phyloP scores from a whole-genome alignment of 2,113 vertebrate species.

The Acanthisitta chloris region DNA sequence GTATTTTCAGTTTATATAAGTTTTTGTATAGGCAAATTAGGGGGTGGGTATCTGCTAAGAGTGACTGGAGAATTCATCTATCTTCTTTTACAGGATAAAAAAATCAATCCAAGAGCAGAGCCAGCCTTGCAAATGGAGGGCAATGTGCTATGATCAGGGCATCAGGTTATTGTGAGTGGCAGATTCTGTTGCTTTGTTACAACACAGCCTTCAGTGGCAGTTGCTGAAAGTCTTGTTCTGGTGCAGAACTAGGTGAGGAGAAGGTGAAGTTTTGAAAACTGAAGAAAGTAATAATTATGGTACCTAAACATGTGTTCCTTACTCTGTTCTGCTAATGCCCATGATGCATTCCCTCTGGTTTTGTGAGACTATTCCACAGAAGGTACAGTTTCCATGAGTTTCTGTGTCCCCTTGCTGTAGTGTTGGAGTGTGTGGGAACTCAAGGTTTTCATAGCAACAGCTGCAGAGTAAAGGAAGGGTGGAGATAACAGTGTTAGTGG shows the following conservation, averaged over 20 bases:
- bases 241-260: not conserved
- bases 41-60: not conserved
- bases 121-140: not conserved
- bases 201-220: not conserved
- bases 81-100: not conserved
- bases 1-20: accelerated
- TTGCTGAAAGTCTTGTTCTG: not conserved
- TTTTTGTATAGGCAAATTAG: not conserved
- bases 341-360: not conserved
- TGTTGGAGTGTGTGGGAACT: not conserved
- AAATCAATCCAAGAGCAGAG: not conserved
- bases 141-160: not conserved
- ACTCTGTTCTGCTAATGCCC: not conserved
- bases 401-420: not conserved
- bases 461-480: not conserved
- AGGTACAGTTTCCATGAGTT: not conserved
- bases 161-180: not conserved
- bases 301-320: not conserved
- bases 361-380: not conserved
- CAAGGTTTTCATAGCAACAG: not conserved
- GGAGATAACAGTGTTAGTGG: not conserved
- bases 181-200: not conserved
- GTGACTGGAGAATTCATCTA: not conserved
- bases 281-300: not conserved
- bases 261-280: not conserved